Conservation (phyloP, 2,113 vertebrate species). For the Prionailurus viverrinus region DNA sequence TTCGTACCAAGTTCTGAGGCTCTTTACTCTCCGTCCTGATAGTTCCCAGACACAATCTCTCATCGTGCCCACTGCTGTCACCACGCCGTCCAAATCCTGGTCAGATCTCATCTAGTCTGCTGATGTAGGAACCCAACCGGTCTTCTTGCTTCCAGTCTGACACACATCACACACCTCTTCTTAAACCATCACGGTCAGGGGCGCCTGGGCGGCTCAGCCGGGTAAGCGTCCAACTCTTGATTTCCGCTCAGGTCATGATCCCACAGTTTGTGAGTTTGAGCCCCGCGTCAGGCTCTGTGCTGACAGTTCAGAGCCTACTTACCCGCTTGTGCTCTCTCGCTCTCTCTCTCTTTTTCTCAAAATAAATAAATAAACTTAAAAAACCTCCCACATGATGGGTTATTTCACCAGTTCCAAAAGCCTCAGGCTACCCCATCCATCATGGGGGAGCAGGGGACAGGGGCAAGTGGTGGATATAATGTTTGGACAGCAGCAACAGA, state of each 20-base stretch:
- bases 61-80: neutral
- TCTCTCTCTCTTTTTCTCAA: too few species aligned
- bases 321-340: too few species aligned
- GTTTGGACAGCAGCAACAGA: neutral
- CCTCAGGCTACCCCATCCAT: neutral
- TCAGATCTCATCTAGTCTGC: neutral
- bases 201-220: too few species aligned
- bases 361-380: too few species aligned
- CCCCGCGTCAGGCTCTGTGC: too few species aligned
- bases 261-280: too few species aligned
- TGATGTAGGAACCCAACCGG: neutral
- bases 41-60: neutral
- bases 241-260: too few species aligned
- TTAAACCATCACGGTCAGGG: neutral
- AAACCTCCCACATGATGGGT: too few species aligned
- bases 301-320: too few species aligned
- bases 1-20: neutral
- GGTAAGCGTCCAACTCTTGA: too few species aligned
- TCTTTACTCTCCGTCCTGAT: neutral
- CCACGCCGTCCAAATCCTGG: neutral
- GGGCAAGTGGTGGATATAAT: neutral
- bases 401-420: neutral
- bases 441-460: neutral
- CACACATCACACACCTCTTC: neutral
- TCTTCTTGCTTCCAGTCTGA: neutral